Evolutionary conservation across 2,888 invertebrate genomes (phyloP).

Genomic region (Myopa testacea): DNA sequence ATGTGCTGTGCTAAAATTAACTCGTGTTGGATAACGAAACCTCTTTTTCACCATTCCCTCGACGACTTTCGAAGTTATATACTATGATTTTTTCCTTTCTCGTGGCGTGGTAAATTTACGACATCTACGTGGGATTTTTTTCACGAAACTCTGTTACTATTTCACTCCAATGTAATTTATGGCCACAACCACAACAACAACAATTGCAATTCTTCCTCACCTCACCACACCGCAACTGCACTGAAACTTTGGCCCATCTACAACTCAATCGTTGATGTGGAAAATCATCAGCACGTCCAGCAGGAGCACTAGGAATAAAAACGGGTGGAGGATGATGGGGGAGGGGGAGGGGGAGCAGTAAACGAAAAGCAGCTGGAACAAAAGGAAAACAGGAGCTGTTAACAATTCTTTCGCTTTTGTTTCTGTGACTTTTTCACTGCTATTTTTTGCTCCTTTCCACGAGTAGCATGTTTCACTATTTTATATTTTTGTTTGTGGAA

Average conservation of each 20-base stretch:
- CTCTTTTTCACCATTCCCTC: not conserved
- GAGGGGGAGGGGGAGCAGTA: too few species aligned
- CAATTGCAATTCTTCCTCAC: not conserved
- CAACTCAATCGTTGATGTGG: conserved; percentile 43
- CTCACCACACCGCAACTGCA: not conserved
- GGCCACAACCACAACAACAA: conserved; percentile 2
- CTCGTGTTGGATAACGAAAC: too few species aligned
- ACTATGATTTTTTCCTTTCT: not conserved
- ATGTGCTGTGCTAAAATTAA: too few species aligned
- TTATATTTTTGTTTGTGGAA: not conserved
- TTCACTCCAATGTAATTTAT: conserved; percentile 21
- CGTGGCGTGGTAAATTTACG: conserved; percentile 4
- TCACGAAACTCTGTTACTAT: not conserved
- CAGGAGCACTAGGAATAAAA: conserved; percentile 21
- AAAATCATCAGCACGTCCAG: conserved; percentile 40
- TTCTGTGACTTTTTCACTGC: conserved; percentile 18
- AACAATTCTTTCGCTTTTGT: conserved; percentile 35
- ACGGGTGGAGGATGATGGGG: not conserved
- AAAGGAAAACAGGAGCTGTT: conserved; percentile 21
- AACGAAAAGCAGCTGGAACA: not conserved
- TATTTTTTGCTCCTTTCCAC: not conserved
- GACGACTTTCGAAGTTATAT: not conserved
- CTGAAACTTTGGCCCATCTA: not conserved
- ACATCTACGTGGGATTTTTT: not conserved
- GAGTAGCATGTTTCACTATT: not conserved